Base-by-base conservation (phyloP, 2,113 vertebrate species). In the Lipophrys pholis region DNA sequence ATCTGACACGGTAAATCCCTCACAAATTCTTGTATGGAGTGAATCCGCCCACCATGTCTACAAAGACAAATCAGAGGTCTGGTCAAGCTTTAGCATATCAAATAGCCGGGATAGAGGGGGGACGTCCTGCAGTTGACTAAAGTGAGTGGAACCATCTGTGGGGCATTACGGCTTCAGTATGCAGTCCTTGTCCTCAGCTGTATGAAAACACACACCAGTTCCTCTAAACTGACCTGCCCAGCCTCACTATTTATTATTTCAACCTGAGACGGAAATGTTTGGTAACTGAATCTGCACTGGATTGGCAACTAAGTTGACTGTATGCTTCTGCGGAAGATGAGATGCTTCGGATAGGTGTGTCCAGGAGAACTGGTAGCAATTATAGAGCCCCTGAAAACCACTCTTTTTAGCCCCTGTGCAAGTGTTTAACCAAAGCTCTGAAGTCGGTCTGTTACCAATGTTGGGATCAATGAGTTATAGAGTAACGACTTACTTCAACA, bases 171-270 rank as follows among this genome's bases (percentile, higher is more conserved):
- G 56, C 68, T 73, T 79, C 51, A 84, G 85, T 71, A 40, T 85
- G 77, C 71, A 71, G 62, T 65, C 70, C 69, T 81, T 75, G 76
- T 86, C 82, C 55, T 78, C 77, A 60, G 61, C 78, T 76, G 55
- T 76, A 81, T 80, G 70, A 85, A 93, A 92, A 93, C 78, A 89
- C 73, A 89, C 75, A 87, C 63, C 14, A 53, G 68, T 73, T 67
- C 65, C 71, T 84, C 80, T 77, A 80, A 89, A 82, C 80, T 83
- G 74, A 90, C 83, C 78, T 75, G 68, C 75, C 67, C 73, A 69
- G 64, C 66, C 65, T 70, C 30, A 45, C 69, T 80, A 85, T 92
- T 93, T 94, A 91, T 93, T 93, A 88, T 93, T 91, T 74, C 81
- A 89, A 84, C 82, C 84, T 82, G 53, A 85, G 76, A 66, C 43